Evolutionary conservation across 2,797 vertebrate species (phyloP), one percentile per base, ranked within the genome.

Genomic region (Momotus momota): DNA sequence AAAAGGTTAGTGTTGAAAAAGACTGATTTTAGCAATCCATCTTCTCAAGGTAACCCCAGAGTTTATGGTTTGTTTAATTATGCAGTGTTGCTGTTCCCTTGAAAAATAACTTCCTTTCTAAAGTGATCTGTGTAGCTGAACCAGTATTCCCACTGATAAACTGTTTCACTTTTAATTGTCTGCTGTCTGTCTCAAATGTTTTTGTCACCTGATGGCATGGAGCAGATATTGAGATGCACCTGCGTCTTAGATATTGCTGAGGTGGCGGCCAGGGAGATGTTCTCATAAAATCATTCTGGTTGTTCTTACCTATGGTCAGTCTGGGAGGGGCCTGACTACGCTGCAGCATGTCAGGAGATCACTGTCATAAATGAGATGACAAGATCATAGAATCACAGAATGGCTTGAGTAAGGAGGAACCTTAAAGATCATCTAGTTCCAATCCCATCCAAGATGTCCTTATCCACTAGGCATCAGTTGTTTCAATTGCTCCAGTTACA

Each of bases 1-100:
- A 96, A 96, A 95, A 91, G 58, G 33, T 79, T 85, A 51, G 55
- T 81, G 94, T 66, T 92, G 52, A 90, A 96, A 91, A 89, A 43
- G 70, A 55, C 35, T 57, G 75, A 61, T 90, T 95, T 90, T 51
- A 81, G 27, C 70, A 67, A 94, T 80, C 88, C 20, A 7, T 86
- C 78, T 80, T 90, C 51, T 86, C 64, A 93, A 86, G 41, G 88
- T 86, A 89, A 83, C 81, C 48, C 60, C 55, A 48, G 69, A 90
- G 74, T 88, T 94, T 91, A 95, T 79, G 58, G 49, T 84, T 91
- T 95, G 54, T 48, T 93, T 94, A 90, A 77, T 82, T 94, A 49
- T 11, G n/a, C 14, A 74, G 14, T 77, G n/a, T 31, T 79, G 33
- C 51, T 80, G 14, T 57, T 94, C 66, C 35, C 57, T 90, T 75